Evolutionary conservation across 2,113 vertebrate species (phyloP), one percentile per base, ranked within the genome.

Genomic region (Actinemys pallida): DNA sequence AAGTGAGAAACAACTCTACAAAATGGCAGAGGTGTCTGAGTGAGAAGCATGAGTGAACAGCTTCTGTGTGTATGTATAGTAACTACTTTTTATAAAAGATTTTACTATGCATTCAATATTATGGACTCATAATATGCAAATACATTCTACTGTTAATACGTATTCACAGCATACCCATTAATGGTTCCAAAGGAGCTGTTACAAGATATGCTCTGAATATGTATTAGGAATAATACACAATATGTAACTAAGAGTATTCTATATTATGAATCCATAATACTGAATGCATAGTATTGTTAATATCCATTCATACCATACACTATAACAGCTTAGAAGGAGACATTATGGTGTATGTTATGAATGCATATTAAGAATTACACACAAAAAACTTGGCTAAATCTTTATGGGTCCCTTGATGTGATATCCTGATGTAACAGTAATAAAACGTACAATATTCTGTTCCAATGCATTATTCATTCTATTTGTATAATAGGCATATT

Each of bases 71-170:
- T 92, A 72, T 89, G 49, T 95, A 92, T 56, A 88, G 90, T 83
- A 96, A 91, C 53, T 85, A 92, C 62, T 96, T 89, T 90, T 89
- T 92, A 93, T 91, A 89, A 93, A 97, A 93, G 35, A 94, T 95
- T 96, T 96, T 89, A 91, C 95, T 95, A 62, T 93, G 69, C 39
- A 87, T 97, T 98, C 87, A 90, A 85, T 90, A 94, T 96, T 93
- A 96, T 49, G 62, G 91, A 94, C 89, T 96, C 83, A 87, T 93
- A 95, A 96, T 93, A 97, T 97, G 92, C 95, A 98, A 98, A 97
- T 96, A 1, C 62, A 96, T 97, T 97, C 93, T 93, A 87, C 91
- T 94, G 84, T 96, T 98, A 98, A 97, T 96, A 97, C 87, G 82
- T 87, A 96, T 96, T 98, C 92, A 91, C 54, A 94, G 92, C 91